phyloP scores from a whole-genome alignment of 2,113 vertebrate genomes.

The Cairina moschata region DNA sequence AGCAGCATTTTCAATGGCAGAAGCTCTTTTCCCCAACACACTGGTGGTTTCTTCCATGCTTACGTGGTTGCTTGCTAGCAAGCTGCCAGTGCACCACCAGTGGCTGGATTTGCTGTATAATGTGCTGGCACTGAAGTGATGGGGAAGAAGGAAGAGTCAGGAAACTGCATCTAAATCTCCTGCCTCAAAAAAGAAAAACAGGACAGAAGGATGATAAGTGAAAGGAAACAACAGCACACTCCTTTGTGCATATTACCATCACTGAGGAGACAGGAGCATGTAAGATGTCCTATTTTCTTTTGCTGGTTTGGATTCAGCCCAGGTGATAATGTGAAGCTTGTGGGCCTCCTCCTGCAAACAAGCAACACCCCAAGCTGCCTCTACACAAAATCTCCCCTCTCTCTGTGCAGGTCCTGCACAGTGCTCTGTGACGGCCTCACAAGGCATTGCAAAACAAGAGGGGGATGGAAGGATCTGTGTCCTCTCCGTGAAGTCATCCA shows the following conservation, averaged over 20 bases:
- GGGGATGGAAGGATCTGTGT: background rate
- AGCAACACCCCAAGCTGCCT: background rate
- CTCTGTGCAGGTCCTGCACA: background rate
- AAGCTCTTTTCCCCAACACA: background rate
- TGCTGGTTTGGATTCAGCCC: fast-evolving
- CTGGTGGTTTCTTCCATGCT: background rate
- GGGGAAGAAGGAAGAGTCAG: background rate
- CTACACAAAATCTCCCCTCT: background rate
- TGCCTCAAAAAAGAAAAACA: too few relatives aligned
- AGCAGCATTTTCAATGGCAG: background rate
- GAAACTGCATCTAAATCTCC: background rate
- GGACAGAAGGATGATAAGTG: background rate
- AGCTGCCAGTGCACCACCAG: background rate
- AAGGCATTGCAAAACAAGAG: background rate
- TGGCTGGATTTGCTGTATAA: background rate
- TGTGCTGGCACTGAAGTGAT: background rate
- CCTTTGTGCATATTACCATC: background rate
- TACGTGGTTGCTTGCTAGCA: background rate
- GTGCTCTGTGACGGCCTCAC: background rate
- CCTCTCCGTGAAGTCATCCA: background rate
- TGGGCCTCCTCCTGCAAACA: background rate
- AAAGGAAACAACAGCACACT: background rate
- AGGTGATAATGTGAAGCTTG: fast-evolving
- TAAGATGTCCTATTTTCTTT: background rate
- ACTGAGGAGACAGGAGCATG: background rate